A percentile compares a stretch with the other conserved stretches of the same genome.
Conservation (phyloP, 2,113 vertebrate species). For the Garra rufa region DNA sequence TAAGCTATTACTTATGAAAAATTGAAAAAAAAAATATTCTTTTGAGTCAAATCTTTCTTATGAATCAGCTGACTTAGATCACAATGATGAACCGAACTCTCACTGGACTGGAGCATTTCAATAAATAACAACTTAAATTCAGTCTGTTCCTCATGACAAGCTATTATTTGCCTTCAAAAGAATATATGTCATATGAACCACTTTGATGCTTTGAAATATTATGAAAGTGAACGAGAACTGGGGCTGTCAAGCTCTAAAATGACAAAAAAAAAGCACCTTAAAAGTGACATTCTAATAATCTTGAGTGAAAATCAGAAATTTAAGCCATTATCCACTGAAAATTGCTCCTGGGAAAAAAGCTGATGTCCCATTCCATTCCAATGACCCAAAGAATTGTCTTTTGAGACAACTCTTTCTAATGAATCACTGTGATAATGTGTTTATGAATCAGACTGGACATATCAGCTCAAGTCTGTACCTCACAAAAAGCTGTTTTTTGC, state of each 20-base stretch:
- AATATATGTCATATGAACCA: no score
- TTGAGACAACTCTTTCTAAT: not conserved
- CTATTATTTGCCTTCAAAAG: not conserved
- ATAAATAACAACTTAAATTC: not conserved
- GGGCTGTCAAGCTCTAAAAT: not conserved
- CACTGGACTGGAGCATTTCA: not conserved
- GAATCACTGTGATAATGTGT: not conserved
- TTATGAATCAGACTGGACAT: not conserved
- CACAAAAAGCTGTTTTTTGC: not conserved
- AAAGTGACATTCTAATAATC: not conserved
- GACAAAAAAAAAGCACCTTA: not conserved
- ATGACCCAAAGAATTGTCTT: not conserved
- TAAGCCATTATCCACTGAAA: not conserved
- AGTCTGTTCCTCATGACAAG: not conserved
- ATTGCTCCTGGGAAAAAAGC: not conserved
- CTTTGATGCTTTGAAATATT: no score
- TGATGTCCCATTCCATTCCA: no score
- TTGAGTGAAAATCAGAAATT: not conserved
- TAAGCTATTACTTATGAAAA: no score
- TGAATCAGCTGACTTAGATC: not conserved
- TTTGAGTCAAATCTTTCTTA: not conserved
- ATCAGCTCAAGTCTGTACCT: not conserved
- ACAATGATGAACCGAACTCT: not conserved
- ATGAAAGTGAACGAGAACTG: not conserved
- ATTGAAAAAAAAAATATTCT: no score